phyloP scores from a whole-genome alignment of 2,888 invertebrate genomes.

The Cryptocephalus primarius region DNA sequence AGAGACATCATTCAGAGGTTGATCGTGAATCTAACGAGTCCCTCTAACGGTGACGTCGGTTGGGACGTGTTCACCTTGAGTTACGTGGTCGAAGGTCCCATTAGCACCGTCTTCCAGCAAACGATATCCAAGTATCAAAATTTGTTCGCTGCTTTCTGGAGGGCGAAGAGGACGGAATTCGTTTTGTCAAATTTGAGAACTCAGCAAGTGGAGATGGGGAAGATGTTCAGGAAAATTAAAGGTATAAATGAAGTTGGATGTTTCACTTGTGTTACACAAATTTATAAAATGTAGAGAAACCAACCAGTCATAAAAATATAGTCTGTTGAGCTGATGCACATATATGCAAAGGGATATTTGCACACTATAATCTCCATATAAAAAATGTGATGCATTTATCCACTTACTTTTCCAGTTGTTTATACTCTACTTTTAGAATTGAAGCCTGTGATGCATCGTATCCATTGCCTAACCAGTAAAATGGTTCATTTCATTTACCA shows the following conservation, averaged over 20 bases:
- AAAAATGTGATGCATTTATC: too few species aligned
- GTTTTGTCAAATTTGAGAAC: constrained; percentile 74
- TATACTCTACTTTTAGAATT: constrained; percentile 46
- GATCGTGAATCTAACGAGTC: constrained; percentile 52
- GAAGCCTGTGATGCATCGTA: constrained; percentile 63
- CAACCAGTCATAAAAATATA: too few species aligned
- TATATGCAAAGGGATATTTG: too few species aligned
- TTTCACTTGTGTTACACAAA: too few species aligned
- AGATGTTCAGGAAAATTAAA: constrained; percentile 56
- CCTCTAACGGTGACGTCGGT: constrained; percentile 50
- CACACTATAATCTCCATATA: too few species aligned
- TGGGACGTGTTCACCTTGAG: constrained; percentile 74
- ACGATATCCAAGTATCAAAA: constrained; percentile 68
- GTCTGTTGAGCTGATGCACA: too few species aligned
- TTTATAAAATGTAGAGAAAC: too few species aligned
- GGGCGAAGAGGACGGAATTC: constrained; percentile 81
- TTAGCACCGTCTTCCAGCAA: constrained; percentile 71
- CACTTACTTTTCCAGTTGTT: too few species aligned
- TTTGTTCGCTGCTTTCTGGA: constrained; percentile 80
- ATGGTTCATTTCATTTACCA: constrained; percentile 84
- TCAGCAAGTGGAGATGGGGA: constrained; percentile 65
- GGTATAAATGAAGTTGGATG: too few species aligned
- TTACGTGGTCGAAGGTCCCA: constrained; percentile 80
- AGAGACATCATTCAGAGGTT: constrained; percentile 79
- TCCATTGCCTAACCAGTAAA: constrained; percentile 69